A percentile compares a stretch with the other conserved stretches of the same genome.
Conservation (phyloP, 2,797 vertebrate genomes). For the Antennarius maculatus region DNA sequence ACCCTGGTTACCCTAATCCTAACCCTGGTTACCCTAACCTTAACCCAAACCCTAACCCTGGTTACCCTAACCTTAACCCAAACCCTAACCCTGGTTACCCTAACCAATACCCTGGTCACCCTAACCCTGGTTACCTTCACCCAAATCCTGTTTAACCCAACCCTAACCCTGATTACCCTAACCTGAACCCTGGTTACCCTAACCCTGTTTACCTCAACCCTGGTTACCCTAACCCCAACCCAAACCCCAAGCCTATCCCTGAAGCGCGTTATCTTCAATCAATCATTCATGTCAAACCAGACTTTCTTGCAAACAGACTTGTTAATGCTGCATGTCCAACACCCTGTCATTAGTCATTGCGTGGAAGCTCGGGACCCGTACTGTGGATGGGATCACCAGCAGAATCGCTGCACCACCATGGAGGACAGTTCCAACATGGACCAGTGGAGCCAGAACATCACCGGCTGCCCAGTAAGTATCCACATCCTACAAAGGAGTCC, state of each 20-base stretch:
- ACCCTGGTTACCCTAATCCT: too few relatives aligned
- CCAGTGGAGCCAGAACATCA: slow-evolving; percentile 93
- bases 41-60: too few relatives aligned
- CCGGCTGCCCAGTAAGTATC: slow-evolving; percentile 89
- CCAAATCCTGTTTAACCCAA: too few relatives aligned
- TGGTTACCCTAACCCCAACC: too few relatives aligned
- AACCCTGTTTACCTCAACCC: too few relatives aligned
- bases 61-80: too few relatives aligned
- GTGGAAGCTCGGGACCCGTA: slow-evolving; percentile 95
- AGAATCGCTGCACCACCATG: slow-evolving; percentile 90
- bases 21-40: too few relatives aligned
- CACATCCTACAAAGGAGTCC: not conserved
- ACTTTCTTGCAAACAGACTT: not conserved
- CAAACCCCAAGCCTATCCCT: not conserved
- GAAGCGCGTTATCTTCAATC: not conserved
- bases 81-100: too few relatives aligned
- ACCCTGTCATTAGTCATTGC: slow-evolving; percentile 80
- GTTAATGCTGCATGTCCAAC: not conserved
- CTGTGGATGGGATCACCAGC: slow-evolving; percentile 92
- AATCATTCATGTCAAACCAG: not conserved
- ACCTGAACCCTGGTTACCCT: too few relatives aligned
- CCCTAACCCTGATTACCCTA: too few relatives aligned
- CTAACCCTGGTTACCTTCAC: too few relatives aligned
- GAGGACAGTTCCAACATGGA: slow-evolving; percentile 93
- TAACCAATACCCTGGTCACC: too few relatives aligned